These are phyloP conservation scores for Megalurothrips usitatus DNA, from an alignment of 2,888 invertebrate genomes.

Conservation along the genomic window DNA sequence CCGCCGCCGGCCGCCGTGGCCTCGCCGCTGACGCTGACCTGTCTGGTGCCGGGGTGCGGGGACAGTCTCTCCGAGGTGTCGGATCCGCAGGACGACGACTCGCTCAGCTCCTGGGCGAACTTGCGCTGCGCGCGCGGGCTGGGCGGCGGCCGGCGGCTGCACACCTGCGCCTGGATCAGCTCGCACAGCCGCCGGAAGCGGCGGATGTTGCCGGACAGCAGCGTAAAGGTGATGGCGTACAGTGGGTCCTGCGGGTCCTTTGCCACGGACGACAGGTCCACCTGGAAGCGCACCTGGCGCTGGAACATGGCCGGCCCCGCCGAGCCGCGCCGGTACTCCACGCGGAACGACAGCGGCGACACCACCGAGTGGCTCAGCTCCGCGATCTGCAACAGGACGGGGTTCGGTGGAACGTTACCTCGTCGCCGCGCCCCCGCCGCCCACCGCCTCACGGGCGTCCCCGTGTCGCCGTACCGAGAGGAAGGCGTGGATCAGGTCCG, in stretches of 20 bases:
- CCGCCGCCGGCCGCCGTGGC: slow-evolving; percentile 36
- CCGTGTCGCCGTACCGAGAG: slow-evolving; percentile 67
- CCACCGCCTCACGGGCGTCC: not conserved
- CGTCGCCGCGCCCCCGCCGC: slow-evolving; percentile 10
- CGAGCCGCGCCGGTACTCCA: slow-evolving; percentile 92
- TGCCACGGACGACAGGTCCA: slow-evolving; percentile 78
- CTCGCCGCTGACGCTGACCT: too few species aligned
- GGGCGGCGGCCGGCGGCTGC: slow-evolving; percentile 56
- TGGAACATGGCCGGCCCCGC: slow-evolving; percentile 96
- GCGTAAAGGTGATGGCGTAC: slow-evolving; percentile 90
- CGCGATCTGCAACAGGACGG: slow-evolving; percentile 65
- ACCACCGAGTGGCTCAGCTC: slow-evolving; percentile 96
- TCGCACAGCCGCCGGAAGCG: slow-evolving; percentile 94
- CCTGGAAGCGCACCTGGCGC: slow-evolving; percentile 92
- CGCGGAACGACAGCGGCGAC: slow-evolving; percentile 95
- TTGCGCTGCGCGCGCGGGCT: slow-evolving; percentile 61
- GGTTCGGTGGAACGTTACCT: not conserved
- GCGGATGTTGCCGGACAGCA: slow-evolving; percentile 90
- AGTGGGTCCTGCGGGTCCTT: slow-evolving; percentile 68
- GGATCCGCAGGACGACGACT: slow-evolving; percentile 65
- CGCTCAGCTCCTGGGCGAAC: slow-evolving; percentile 62
- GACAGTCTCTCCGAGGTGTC: slow-evolving; percentile 62
- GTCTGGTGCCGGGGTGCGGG: slow-evolving; percentile 52
- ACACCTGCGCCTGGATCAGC: slow-evolving; percentile 85
- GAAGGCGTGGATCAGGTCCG: slow-evolving; percentile 97